phyloP scores from a whole-genome alignment of 2,113 vertebrate species.

The Rhinoderma darwinii region DNA sequence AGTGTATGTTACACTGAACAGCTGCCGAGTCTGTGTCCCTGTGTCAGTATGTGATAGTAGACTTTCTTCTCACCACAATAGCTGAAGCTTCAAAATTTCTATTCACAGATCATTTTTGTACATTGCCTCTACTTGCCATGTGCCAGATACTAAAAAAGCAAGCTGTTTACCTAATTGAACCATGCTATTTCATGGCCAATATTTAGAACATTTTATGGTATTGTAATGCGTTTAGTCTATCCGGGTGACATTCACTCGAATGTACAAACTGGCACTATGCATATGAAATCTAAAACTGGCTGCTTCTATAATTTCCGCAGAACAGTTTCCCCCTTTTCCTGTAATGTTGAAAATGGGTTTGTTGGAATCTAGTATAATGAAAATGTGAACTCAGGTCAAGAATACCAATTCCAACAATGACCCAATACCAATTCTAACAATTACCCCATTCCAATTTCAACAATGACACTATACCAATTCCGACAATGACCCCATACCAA shows the following conservation, averaged over 20 bases:
- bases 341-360: background rate
- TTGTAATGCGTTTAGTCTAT: background rate
- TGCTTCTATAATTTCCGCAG: background rate
- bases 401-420: background rate
- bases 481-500: background rate
- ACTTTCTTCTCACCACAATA: no score
- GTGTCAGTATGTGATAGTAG: background rate
- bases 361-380: background rate
- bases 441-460: background rate
- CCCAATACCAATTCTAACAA: background rate
- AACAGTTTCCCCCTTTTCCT: accelerated
- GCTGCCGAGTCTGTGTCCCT: no score
- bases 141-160: slow-evolving; percentile 3
- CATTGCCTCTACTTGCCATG: background rate
- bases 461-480: background rate
- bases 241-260: background rate
- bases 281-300: background rate
- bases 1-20: no score
- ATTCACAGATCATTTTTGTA: background rate
- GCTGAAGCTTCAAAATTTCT: background rate
- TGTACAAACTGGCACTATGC: background rate
- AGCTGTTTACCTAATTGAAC: background rate
- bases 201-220: background rate
- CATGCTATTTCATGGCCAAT: background rate
- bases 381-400: background rate